Conservation (phyloP, 2,797 vertebrate genomes). For the Crocidura indochinensis region DNA sequence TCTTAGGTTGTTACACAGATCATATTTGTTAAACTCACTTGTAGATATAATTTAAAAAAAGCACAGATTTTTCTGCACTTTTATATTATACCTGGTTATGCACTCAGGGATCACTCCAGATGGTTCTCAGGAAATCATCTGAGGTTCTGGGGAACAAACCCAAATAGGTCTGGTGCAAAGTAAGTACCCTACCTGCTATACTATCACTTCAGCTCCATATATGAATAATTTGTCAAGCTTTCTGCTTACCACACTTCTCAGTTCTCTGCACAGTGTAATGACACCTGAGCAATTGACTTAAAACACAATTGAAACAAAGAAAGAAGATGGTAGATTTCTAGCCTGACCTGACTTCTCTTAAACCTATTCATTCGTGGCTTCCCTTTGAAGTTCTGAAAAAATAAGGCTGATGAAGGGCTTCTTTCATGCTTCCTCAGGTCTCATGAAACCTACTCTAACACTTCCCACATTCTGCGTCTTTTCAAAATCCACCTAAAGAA, state of each 20-base stretch:
- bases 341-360: conserved; percentile 9
- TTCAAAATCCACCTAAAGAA: conserved; percentile 47
- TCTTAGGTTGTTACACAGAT: neutral
- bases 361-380: conserved; percentile 40
- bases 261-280: neutral
- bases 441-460: conserved; percentile 62
- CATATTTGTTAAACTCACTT: neutral
- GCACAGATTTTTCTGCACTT: neutral
- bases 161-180: too few species aligned
- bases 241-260: neutral
- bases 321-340: conserved; percentile 18
- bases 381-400: conserved; percentile 70
- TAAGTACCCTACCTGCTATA: too few species aligned
- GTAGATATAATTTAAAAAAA: neutral
- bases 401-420: conserved; percentile 64
- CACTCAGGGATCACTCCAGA: too few species aligned
- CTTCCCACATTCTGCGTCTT: conserved; percentile 67
- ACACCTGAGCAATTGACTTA: neutral
- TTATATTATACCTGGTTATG: too few species aligned
- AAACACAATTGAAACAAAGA: conserved; percentile 46
- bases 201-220: too few species aligned
- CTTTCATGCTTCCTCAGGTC: conserved; percentile 61
- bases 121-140: too few species aligned
- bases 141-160: too few species aligned
- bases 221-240: neutral